Conservation (phyloP, 2,888 invertebrate genomes). For the Epicampocera succincta region DNA sequence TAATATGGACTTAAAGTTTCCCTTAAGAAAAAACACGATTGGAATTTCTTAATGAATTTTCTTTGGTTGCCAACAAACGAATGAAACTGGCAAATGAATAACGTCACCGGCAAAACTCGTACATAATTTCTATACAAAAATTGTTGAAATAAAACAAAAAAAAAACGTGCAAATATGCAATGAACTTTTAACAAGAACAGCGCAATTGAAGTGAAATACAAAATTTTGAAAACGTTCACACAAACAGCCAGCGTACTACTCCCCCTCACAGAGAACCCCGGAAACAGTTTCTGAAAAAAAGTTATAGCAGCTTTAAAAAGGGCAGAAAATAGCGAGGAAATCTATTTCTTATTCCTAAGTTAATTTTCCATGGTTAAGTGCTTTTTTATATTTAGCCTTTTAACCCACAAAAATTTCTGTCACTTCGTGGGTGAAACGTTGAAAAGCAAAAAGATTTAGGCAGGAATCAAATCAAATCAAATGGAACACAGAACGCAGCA, state of each 20-base stretch:
- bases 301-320: constrained; percentile 26
- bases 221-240: constrained; percentile 2
- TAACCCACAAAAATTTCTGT: constrained; percentile 67
- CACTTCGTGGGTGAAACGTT: constrained; percentile 27
- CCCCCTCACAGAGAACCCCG: neutral
- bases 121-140: constrained; percentile 39
- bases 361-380: constrained; percentile 67
- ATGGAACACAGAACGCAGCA: constrained; percentile 19
- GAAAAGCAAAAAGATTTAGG: constrained; percentile 15
- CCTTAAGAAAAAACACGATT: neutral
- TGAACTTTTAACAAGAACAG: constrained; percentile 32
- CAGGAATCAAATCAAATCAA: constrained; percentile 39
- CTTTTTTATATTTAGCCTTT: constrained; percentile 66
- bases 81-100: constrained; percentile 1
- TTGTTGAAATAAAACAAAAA: constrained; percentile 32
- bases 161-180: constrained; percentile 57
- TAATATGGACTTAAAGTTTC: neutral
- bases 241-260: neutral
- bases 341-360: constrained; percentile 43
- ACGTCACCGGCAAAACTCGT: constrained; percentile 9
- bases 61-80: constrained; percentile 20
- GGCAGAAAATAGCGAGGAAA: constrained; percentile 1
- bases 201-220: constrained; percentile 20
- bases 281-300: neutral
- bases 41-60: constrained; percentile 67